Evolutionary conservation across 2,113 vertebrate species (phyloP).

Genomic region (Notarius quadriscutis): DNA sequence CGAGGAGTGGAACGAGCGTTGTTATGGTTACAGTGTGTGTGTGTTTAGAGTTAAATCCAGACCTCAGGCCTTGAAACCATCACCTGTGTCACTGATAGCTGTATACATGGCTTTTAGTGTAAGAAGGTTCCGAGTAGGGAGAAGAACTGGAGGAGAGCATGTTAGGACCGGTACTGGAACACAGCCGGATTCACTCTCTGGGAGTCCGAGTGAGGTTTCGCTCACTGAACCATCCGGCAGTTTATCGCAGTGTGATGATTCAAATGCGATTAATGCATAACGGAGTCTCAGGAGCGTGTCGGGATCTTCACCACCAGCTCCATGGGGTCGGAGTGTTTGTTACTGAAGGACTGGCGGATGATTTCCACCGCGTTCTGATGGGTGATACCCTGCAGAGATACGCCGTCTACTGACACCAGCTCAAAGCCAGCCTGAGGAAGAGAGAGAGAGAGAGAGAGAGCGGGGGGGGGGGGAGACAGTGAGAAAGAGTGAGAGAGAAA

Average conservation of each 20-base stretch:
- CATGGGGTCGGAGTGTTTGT: conserved; percentile 92
- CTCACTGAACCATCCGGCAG: not conserved
- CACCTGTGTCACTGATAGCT: not conserved
- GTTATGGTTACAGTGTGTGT: not conserved
- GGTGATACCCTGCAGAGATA: conserved; percentile 84
- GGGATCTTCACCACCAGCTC: conserved; percentile 88
- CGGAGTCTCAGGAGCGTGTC: conserved; percentile 35
- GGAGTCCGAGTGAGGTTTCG: not conserved
- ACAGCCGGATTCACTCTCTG: not conserved
- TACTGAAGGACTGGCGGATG: conserved; percentile 92
- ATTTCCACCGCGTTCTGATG: conserved; percentile 90
- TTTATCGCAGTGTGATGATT: not conserved
- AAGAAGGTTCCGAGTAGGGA: not conserved
- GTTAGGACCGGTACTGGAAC: not conserved
- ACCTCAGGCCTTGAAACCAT: not conserved
- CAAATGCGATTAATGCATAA: not conserved
- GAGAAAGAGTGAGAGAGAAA: not conserved
- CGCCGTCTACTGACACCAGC: conserved; percentile 86
- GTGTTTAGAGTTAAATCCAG: not conserved
- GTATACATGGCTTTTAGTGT: not conserved
- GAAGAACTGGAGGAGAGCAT: not conserved
- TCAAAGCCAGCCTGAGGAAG: conserved; percentile 69
- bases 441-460: not conserved
- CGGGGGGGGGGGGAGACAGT: too few species aligned
- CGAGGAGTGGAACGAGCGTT: too few species aligned